Percentiles rank a stretch among this genome's conserved stretches.
Conservation (phyloP, 2,113 vertebrate genomes). For the Aptenodytes patagonicus region DNA sequence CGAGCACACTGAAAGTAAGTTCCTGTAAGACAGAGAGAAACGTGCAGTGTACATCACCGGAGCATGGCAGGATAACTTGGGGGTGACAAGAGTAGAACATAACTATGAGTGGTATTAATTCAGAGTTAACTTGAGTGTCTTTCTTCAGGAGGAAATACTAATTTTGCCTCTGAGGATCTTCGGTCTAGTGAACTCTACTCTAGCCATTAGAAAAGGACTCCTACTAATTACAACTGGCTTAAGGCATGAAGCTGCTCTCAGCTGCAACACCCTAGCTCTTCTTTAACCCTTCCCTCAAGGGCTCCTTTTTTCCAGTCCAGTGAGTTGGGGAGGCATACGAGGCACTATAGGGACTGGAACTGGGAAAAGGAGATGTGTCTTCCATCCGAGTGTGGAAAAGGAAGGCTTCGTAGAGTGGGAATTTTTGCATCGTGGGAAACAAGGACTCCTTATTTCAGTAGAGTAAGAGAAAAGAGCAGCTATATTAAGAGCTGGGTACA, state of each 20-base stretch:
- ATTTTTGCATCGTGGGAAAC: background rate
- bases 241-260: background rate
- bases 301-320: background rate
- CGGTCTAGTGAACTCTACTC: background rate
- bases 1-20: background rate
- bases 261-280: background rate
- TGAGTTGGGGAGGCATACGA: background rate
- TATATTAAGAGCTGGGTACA: background rate
- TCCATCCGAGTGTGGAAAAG: background rate
- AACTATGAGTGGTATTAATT: background rate
- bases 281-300: background rate
- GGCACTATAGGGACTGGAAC: background rate
- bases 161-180: background rate
- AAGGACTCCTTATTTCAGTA: background rate
- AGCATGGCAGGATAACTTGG: background rate
- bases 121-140: background rate
- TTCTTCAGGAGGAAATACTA: background rate
- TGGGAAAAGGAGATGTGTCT: background rate
- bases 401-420: background rate
- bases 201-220: background rate
- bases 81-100: background rate
- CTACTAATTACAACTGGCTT: background rate
- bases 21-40: background rate
- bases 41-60: background rate
- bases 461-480: background rate